phyloP scores from a whole-genome alignment of 2,888 invertebrate genomes.

The Ochropacha duplaris region DNA sequence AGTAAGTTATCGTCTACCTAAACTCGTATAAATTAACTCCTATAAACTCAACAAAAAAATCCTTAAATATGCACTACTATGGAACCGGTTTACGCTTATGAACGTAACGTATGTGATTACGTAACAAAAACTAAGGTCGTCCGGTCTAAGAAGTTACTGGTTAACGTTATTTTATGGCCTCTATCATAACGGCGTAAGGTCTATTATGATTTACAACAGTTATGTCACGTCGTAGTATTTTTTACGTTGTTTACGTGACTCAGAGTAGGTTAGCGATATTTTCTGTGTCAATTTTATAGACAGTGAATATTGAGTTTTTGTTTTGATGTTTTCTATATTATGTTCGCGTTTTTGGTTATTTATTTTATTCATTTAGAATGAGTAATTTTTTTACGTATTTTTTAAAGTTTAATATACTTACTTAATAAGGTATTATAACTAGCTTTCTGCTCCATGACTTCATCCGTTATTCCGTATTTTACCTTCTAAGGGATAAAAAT shows the following conservation, averaged over 20 bases:
- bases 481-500: neutral
- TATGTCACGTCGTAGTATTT: slow-evolving; percentile 7
- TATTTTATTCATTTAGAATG: neutral
- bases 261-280: slow-evolving; percentile 13
- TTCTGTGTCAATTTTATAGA: neutral
- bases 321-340: neutral
- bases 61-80: neutral
- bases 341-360: neutral
- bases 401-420: no score
- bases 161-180: slow-evolving; percentile 12
- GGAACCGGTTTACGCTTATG: slow-evolving; percentile 27
- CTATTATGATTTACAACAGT: slow-evolving; percentile 1
- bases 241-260: slow-evolving; percentile 14
- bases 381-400: no score
- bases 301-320: neutral
- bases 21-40: neutral
- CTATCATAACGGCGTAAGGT: slow-evolving; percentile 28
- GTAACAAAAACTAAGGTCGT: slow-evolving; percentile 48
- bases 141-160: slow-evolving; percentile 24
- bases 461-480: neutral
- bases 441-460: no score
- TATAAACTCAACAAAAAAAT: neutral
- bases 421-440: no score
- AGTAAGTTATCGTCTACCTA: no score
- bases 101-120: slow-evolving; percentile 33